Evolutionary conservation across 2,113 vertebrate genomes (phyloP).

Genomic region (Chrysemys picta): DNA sequence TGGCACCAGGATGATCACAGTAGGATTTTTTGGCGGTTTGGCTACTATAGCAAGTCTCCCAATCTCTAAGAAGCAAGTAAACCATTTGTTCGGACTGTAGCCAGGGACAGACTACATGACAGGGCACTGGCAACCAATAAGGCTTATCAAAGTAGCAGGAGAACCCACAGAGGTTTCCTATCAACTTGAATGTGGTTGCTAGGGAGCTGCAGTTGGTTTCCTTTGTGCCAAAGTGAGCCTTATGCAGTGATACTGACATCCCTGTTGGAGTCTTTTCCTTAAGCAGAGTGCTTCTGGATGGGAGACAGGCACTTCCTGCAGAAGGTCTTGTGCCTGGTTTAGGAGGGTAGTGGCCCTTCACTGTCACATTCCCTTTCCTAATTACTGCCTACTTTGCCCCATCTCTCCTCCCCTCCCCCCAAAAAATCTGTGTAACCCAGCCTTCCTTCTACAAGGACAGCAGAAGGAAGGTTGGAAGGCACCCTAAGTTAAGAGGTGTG

Average conservation of each 20-base stretch:
- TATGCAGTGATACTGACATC: neutral
- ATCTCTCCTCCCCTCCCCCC: no score
- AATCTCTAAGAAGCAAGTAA: neutral
- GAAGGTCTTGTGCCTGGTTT: neutral
- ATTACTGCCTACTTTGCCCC: neutral
- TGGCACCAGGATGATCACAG: neutral
- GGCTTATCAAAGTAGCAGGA: neutral
- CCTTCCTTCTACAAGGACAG: neutral
- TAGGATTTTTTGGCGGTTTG: neutral
- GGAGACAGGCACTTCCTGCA: neutral
- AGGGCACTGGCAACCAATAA: neutral
- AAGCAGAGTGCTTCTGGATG: neutral
- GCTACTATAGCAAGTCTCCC: neutral
- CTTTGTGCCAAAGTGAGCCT: neutral
- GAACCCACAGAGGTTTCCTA: neutral
- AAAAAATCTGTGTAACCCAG: neutral
- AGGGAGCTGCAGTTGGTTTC: neutral
- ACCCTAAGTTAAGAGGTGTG: neutral
- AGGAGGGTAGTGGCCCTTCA: neutral
- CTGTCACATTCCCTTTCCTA: no score
- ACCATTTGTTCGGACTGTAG: neutral
- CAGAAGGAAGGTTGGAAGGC: neutral
- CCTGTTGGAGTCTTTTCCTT: neutral
- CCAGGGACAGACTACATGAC: neutral
- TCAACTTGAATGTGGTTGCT: neutral